A percentile compares a stretch with the other conserved stretches of the same genome.
phyloP scores from a whole-genome alignment of 2,888 invertebrate genomes.

The Germaria angustata region DNA sequence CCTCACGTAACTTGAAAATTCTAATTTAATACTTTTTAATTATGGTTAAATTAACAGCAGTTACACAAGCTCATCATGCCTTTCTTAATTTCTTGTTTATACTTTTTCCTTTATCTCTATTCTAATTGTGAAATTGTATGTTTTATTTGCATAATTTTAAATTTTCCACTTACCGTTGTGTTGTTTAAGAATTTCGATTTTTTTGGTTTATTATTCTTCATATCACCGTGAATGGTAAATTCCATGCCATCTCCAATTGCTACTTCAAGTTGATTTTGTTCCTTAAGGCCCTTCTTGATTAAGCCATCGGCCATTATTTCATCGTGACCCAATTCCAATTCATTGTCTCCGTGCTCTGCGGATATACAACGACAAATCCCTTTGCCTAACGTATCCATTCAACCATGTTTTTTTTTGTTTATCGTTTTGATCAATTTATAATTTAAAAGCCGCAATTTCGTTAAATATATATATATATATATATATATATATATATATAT shows the following conservation, averaged over 20 bases:
- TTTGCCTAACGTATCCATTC: slow-evolving; percentile 80
- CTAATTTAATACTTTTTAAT: too few species aligned
- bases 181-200: slow-evolving; percentile 91
- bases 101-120: too few species aligned
- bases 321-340: slow-evolving; percentile 84
- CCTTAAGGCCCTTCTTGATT: slow-evolving; percentile 92
- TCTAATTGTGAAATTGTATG: neutral
- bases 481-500: neutral
- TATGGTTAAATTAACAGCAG: too few species aligned
- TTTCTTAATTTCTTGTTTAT: too few species aligned
- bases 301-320: slow-evolving; percentile 91
- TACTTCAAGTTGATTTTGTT: slow-evolving; percentile 93
- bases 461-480: neutral
- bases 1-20: too few species aligned
- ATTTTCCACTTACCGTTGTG: slow-evolving; percentile 83
- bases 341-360: slow-evolving; percentile 85
- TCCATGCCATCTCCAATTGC: slow-evolving; percentile 96
- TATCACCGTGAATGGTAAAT: slow-evolving; percentile 95
- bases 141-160: neutral
- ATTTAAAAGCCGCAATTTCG: slow-evolving; percentile 10
- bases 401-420: slow-evolving; percentile 62
- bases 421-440: slow-evolving; percentile 59
- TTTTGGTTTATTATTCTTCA: slow-evolving; percentile 89
- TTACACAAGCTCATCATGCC: too few species aligned
- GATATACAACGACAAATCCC: slow-evolving; percentile 84